phyloP scores from a whole-genome alignment of 2,113 vertebrate species.

The Heterochromis multidens region DNA sequence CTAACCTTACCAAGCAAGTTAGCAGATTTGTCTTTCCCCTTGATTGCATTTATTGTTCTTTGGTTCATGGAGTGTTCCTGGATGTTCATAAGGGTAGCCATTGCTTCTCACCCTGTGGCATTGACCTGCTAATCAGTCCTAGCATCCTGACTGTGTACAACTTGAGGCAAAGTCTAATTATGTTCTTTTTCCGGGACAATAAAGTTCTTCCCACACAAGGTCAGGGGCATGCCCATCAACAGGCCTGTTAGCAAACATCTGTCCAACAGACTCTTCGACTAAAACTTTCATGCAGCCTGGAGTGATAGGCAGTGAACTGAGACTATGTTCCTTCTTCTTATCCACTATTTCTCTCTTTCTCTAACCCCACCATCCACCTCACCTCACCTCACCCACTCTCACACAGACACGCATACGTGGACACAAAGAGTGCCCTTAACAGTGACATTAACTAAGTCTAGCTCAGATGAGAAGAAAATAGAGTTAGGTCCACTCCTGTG shows the following conservation, averaged over 20 bases:
- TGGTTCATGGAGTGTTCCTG: slow-evolving; percentile 15
- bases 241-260: slow-evolving; percentile 86
- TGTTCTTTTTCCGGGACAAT: slow-evolving; percentile 82
- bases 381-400: background rate
- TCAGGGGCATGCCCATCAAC: slow-evolving; percentile 75
- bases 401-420: background rate
- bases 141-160: slow-evolving; percentile 72
- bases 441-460: slow-evolving; percentile 50
- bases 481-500: slow-evolving; percentile 46
- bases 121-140: slow-evolving; percentile 71
- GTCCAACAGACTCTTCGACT: slow-evolving; percentile 83
- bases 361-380: background rate
- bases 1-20: too few relatives aligned
- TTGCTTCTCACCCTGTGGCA: slow-evolving; percentile 46
- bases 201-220: slow-evolving; percentile 81
- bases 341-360: background rate
- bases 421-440: slow-evolving; percentile 32
- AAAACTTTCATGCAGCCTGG: slow-evolving; percentile 70
- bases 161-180: slow-evolving; percentile 80
- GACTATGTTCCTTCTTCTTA: background rate
- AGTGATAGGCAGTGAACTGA: slow-evolving; percentile 61
- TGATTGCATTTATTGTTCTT: slow-evolving; percentile 71
- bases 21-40: background rate
- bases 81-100: slow-evolving; percentile 7
- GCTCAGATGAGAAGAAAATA: slow-evolving; percentile 45